Conservation (phyloP, 2,888 invertebrate species). For the Lypha dubia region DNA sequence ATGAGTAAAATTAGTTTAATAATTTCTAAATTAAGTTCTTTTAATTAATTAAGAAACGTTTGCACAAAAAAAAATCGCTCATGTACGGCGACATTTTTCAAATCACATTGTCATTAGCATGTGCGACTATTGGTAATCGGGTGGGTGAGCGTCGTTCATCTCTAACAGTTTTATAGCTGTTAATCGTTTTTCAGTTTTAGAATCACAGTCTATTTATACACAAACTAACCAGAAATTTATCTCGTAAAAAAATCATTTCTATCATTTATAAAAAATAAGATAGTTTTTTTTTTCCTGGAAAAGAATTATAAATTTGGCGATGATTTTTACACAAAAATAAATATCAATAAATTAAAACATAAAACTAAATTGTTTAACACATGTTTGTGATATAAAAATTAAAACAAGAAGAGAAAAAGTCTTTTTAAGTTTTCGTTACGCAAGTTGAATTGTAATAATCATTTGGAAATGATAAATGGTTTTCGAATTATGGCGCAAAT, state of each 20-base stretch:
- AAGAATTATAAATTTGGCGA: slow-evolving; percentile 19
- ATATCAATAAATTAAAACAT: not conserved
- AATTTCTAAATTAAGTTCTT: too few species aligned
- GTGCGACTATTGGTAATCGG: too few species aligned
- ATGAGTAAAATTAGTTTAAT: too few species aligned
- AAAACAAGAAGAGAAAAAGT: not conserved
- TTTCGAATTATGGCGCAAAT: slow-evolving; percentile 3
- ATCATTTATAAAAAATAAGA: not conserved
- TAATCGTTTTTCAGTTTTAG: too few species aligned
- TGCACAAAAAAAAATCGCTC: too few species aligned
- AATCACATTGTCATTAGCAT: too few species aligned
- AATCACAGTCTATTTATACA: too few species aligned
- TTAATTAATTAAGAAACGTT: too few species aligned
- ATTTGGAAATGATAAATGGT: slow-evolving; percentile 45
- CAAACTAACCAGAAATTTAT: too few species aligned
- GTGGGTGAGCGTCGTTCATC: too few species aligned
- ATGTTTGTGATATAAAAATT: slow-evolving; percentile 32
- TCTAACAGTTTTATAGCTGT: too few species aligned
- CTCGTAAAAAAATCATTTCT: not conserved
- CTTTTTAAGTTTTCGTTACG: not conserved
- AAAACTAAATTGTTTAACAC: not conserved
- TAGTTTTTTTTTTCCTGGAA: not conserved
- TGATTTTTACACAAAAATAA: not conserved
- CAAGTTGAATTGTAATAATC: slow-evolving; percentile 21
- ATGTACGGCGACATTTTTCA: too few species aligned